Evolutionary conservation across 1,140 invertebrate genomes (phyloP), one percentile per base, ranked within the genome.

Genomic region (Habropoda laboriosa): DNA sequence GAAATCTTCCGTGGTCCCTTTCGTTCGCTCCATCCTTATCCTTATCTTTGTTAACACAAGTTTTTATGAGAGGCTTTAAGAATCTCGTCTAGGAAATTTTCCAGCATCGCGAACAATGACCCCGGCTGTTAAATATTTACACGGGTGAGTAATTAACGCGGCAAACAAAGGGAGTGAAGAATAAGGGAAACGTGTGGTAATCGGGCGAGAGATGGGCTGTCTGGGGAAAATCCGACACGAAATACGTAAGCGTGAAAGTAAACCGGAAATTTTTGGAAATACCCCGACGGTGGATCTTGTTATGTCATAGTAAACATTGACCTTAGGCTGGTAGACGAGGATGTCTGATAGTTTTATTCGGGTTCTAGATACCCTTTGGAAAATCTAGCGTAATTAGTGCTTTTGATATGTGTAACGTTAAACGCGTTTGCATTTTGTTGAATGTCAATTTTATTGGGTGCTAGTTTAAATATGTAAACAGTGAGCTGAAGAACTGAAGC

Each of bases 61-160:
- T 60, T 60, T n/a, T 60, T 40, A 42, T n/a, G 13, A 5, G n/a
- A 12, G 3, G n/a, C 51, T 13, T 53, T 53, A 10, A 0, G 21
- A 24, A 35, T 67, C 32, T 51, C 5, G 8, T 12, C 45, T 67
- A 38, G 66, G 49, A 68, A 68, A 53, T 40, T 68, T n/a, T 68
- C 66, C 66, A 53, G 8, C 2, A 12, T n/a, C 12, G 3, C 0
- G 49, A 18, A 53, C 51, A 13, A 53, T 40, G 49, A 3, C 45
- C 21, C 3, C 45, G 30, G 13, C 18, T 6, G 38, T 32, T n/a
- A 49, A 35, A 67, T 68, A 53, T 68, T 68, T 68, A 24, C 35
- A 2, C 30, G 8, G 21, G 38, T 40, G 8, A 10, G 6, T 3
- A 12, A 66, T 66, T 53, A 18, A n/a, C 7, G 16, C 6, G 2